Conservation (phyloP, 2,888 invertebrate genomes). For the Lasioglossum oenotherae region DNA sequence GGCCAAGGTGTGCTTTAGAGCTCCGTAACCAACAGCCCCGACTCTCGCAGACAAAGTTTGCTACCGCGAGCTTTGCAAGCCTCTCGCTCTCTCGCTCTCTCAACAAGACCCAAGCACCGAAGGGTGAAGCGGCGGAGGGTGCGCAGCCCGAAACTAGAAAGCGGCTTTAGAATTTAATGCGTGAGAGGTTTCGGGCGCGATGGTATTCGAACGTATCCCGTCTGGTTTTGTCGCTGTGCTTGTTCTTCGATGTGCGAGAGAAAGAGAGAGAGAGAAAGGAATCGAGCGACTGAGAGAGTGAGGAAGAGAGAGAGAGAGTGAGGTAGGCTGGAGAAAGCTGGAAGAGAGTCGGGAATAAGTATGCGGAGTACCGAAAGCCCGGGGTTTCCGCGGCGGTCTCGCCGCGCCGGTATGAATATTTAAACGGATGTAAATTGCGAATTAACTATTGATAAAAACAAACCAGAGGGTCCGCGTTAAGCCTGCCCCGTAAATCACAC, state of each 20-base stretch:
- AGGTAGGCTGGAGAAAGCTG: conserved; percentile 34
- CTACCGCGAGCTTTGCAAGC: not conserved
- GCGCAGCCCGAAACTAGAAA: conserved; percentile 69
- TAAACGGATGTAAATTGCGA: conserved; percentile 79
- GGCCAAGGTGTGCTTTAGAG: conserved; percentile 24
- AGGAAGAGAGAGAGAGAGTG: not conserved
- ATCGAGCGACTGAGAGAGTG: conserved; percentile 28
- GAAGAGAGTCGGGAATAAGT: conserved; percentile 66
- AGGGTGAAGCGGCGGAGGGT: conserved; percentile 47
- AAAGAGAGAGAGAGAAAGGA: conserved; percentile 26
- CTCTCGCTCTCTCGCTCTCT: not conserved
- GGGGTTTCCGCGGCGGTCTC: conserved; percentile 65
- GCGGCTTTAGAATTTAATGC: conserved; percentile 77
- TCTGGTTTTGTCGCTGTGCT: conserved; percentile 58
- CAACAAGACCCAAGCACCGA: conserved; percentile 19
- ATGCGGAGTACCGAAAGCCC: conserved; percentile 72
- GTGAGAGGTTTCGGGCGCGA: conserved; percentile 71
- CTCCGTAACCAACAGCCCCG: conserved; percentile 48
- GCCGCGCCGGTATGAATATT: conserved; percentile 75
- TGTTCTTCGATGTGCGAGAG: conserved; percentile 12
- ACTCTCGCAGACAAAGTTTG: not conserved
- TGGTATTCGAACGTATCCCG: conserved; percentile 68
- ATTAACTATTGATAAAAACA: conserved; percentile 81
- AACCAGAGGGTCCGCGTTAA: conserved; percentile 74
- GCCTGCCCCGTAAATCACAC: conserved; percentile 75